phyloP scores from a whole-genome alignment of 2,888 invertebrate genomes.

The Selenia dentaria region DNA sequence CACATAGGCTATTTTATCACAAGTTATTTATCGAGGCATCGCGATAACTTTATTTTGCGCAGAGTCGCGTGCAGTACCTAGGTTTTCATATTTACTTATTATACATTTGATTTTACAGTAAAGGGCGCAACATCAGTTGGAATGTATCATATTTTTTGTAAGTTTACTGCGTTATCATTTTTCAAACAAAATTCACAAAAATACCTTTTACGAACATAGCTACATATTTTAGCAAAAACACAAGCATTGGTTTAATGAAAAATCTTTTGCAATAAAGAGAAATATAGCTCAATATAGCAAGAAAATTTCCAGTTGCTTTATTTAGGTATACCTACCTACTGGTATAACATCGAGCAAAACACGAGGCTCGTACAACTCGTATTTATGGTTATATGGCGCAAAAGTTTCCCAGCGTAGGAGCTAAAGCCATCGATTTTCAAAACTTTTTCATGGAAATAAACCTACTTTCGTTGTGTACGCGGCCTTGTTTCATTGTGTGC shows the following conservation, averaged over 20 bases:
- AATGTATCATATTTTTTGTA: too few relatives aligned
- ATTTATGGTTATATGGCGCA: constrained; percentile 82
- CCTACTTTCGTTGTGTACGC: constrained; percentile 81
- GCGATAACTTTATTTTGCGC: too few relatives aligned
- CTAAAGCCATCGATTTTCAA: constrained; percentile 85
- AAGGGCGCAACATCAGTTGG: too few relatives aligned
- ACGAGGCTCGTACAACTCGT: constrained; percentile 62
- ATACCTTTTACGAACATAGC: neutral
- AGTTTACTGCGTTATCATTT: too few relatives aligned
- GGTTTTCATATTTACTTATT: too few relatives aligned
- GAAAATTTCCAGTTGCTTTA: constrained; percentile 54
- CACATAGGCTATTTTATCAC: too few relatives aligned
- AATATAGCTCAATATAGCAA: constrained; percentile 58
- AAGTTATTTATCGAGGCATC: too few relatives aligned
- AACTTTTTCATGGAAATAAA: constrained; percentile 86
- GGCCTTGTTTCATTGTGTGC: constrained; percentile 54
- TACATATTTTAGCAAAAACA: neutral
- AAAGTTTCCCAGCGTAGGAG: constrained; percentile 82
- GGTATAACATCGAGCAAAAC: constrained; percentile 67
- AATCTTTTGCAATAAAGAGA: constrained; percentile 44
- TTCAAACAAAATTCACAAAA: too few relatives aligned
- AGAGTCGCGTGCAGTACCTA: too few relatives aligned
- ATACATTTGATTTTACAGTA: neutral
- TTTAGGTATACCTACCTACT: constrained; percentile 42
- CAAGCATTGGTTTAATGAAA: constrained; percentile 32